These are phyloP conservation scores for Pocillopora grandis DNA, from an alignment of 92 coral and sea anemone species.

Conservation along the genomic window DNA sequence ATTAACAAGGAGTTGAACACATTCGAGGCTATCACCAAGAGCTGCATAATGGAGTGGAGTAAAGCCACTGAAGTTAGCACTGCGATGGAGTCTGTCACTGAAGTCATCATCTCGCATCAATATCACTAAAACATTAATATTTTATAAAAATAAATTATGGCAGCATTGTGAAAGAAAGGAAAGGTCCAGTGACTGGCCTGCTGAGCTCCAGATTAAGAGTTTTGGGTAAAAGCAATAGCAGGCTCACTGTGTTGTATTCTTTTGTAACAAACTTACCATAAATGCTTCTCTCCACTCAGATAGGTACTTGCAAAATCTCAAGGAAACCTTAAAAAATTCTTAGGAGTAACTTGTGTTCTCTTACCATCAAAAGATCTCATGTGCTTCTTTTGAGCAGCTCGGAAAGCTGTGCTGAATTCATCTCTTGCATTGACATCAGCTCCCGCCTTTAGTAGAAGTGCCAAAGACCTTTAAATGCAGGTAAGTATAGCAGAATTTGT, in stretches of 20 bases:
- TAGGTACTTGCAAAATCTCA: too few species aligned
- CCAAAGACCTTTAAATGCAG: slow-evolving; percentile 58
- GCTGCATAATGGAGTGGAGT: slow-evolving; percentile 98
- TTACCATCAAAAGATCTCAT: slow-evolving; percentile 88
- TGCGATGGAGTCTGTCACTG: slow-evolving; percentile 79
- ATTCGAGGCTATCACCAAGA: slow-evolving; percentile 80
- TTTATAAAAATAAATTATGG: not conserved
- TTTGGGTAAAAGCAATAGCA: too few species aligned
- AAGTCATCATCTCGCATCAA: slow-evolving; percentile 89
- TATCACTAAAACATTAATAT: slow-evolving; percentile 60
- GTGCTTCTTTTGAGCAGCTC: slow-evolving; percentile 77
- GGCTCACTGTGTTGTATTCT: too few species aligned
- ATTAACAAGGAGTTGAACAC: slow-evolving; percentile 71
- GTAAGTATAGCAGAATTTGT: not conserved
- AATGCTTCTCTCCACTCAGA: too few species aligned
- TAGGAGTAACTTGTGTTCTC: too few species aligned
- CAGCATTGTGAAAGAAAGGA: too few species aligned
- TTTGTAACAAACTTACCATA: too few species aligned
- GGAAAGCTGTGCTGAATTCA: slow-evolving; percentile 86
- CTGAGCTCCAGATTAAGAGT: too few species aligned
- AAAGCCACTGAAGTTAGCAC: slow-evolving; percentile 93
- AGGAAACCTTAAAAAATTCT: too few species aligned
- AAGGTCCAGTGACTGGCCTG: too few species aligned
- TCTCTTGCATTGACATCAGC: slow-evolving; percentile 89
- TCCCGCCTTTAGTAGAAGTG: slow-evolving; percentile 77